Percentiles rank a stretch among this genome's conserved stretches.
Evolutionary conservation across 2,113 vertebrate species (phyloP).

Genomic region (Zapornia atra): DNA sequence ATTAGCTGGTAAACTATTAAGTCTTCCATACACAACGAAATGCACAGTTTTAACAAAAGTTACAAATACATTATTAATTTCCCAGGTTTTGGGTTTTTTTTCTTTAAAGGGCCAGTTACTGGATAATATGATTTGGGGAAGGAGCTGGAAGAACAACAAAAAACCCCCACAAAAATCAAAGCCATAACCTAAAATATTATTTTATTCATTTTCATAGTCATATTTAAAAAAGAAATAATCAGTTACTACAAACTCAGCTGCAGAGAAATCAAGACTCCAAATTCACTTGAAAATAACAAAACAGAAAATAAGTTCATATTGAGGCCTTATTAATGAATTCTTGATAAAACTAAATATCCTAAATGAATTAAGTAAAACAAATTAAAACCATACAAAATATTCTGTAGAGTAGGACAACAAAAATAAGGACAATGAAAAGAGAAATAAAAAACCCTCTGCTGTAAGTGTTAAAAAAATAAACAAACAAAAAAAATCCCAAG

Average conservation of each 20-base stretch:
- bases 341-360: not conserved
- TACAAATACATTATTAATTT: not conserved
- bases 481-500: not conserved
- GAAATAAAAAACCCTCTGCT: not conserved
- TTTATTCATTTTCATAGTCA: not conserved
- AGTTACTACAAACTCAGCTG: not conserved
- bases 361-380: not conserved
- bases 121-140: not conserved
- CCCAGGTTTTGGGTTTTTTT: not conserved
- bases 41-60: not conserved
- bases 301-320: not conserved
- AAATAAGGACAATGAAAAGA: not conserved
- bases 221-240: not conserved
- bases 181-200: too few relatives aligned
- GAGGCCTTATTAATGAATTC: not conserved
- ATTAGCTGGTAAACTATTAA: not conserved
- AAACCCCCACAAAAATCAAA: too few relatives aligned
- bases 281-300: not conserved
- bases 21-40: not conserved
- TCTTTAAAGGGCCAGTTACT: not conserved
- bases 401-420: not conserved
- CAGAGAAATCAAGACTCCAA: not conserved
- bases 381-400: not conserved
- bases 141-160: not conserved
- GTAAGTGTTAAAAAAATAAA: not conserved